Evolutionary conservation across 1,140 invertebrate genomes (phyloP).

Genomic region (Formica exsecta): DNA sequence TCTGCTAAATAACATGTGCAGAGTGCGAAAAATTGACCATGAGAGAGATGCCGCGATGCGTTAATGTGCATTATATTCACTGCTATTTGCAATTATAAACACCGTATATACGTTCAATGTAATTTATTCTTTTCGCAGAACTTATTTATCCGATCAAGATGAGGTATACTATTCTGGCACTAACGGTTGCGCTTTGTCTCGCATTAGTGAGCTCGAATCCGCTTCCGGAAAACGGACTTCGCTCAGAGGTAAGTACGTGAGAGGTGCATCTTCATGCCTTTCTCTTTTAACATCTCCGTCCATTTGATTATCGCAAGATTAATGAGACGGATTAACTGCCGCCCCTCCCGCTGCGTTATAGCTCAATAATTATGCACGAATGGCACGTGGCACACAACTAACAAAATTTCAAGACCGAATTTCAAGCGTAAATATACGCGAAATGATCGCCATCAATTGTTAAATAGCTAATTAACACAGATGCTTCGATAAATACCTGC

Average conservation of each 20-base stretch:
- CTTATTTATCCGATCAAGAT: slow-evolving; percentile 74
- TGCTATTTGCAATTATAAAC: neutral
- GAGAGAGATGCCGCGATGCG: neutral
- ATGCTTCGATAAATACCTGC: neutral
- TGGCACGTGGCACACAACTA: slow-evolving; percentile 25
- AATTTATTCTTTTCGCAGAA: slow-evolving; percentile 59
- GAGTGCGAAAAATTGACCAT: neutral
- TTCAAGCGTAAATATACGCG: neutral
- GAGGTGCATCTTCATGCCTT: slow-evolving; percentile 30
- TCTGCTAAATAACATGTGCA: neutral
- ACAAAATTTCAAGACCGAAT: slow-evolving; percentile 11
- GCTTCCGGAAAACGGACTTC: slow-evolving; percentile 77
- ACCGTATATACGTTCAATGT: slow-evolving; percentile 4
- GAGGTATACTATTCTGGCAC: slow-evolving; percentile 77
- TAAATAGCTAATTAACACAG: neutral
- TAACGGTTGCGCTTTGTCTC: slow-evolving; percentile 78
- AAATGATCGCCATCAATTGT: neutral
- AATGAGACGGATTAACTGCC: slow-evolving; percentile 26
- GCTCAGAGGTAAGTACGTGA: slow-evolving; percentile 81
- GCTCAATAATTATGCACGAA: slow-evolving; percentile 23
- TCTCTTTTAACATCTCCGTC: slow-evolving; percentile 51
- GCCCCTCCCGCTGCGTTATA: slow-evolving; percentile 4
- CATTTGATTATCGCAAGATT: slow-evolving; percentile 14
- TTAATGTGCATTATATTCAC: neutral
- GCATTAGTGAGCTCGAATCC: slow-evolving; percentile 80